These are phyloP conservation scores for Luperina testacea DNA, from an alignment of 2,888 invertebrate genomes.

Conservation along the genomic window DNA sequence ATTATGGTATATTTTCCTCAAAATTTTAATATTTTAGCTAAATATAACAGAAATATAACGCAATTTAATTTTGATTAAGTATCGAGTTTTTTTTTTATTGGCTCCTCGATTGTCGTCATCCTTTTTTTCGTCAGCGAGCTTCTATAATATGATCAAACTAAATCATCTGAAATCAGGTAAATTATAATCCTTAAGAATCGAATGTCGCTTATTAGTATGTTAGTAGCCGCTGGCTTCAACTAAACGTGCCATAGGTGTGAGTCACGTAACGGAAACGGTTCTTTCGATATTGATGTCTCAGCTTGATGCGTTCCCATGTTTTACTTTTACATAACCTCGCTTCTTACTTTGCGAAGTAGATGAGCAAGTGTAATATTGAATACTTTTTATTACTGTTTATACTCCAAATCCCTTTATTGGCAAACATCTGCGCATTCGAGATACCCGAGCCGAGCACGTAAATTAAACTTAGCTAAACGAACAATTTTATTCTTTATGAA, in stretches of 20 bases:
- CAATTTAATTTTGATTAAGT: neutral
- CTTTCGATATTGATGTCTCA: constrained; percentile 85
- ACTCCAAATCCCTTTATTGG: constrained; percentile 78
- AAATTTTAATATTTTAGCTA: neutral
- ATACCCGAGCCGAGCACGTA: constrained; percentile 76
- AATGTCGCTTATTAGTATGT: constrained; percentile 81
- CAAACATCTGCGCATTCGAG: constrained; percentile 83
- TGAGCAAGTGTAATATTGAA: constrained; percentile 62
- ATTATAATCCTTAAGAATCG: constrained; percentile 50
- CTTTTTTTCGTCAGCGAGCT: neutral
- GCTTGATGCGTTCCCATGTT: constrained; percentile 82
- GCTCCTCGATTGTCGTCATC: neutral
- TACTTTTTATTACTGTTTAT: constrained; percentile 65
- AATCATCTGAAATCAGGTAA: constrained; percentile 24
- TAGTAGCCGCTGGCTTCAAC: constrained; percentile 82
- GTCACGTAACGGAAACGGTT: constrained; percentile 89
- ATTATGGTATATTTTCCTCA: neutral
- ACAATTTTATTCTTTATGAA: constrained; percentile 78
- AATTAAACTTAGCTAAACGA: constrained; percentile 83
- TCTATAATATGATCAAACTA: neutral
- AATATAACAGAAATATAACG: neutral
- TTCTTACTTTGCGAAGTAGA: constrained; percentile 58
- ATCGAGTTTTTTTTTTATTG: neutral
- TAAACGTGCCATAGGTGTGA: constrained; percentile 87
- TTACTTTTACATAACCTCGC: constrained; percentile 69